Evolutionary conservation across 1,140 invertebrate species (phyloP).

Genomic region (Atta cephalotes): DNA sequence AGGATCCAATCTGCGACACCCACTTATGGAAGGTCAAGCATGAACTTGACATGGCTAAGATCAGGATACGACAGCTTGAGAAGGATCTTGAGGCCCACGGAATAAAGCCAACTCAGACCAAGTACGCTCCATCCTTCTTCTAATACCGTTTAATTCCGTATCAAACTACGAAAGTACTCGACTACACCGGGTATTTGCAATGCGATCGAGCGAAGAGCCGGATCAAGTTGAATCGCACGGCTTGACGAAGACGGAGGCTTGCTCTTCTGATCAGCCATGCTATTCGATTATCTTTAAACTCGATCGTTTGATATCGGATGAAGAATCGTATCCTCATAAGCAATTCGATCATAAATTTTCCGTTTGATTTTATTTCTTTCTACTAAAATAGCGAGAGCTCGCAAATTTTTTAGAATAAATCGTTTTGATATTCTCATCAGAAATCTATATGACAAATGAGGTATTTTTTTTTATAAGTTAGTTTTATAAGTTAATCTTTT

Average conservation of each 20-base stretch:
- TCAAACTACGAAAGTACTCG: constrained; percentile 54
- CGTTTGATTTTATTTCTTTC: constrained; percentile 11
- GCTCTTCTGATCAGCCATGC: constrained; percentile 4
- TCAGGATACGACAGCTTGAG: constrained; percentile 94
- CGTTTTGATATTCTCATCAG: neutral
- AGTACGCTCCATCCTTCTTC: constrained; percentile 79
- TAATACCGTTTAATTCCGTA: constrained; percentile 44
- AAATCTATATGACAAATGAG: neutral
- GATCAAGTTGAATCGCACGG: constrained; percentile 6
- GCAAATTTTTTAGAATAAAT: neutral
- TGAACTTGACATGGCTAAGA: constrained; percentile 94
- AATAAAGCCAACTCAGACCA: constrained; percentile 90
- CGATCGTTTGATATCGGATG: constrained; percentile 32
- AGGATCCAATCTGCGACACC: constrained; percentile 93
- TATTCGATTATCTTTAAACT: constrained; percentile 45
- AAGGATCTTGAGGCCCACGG: constrained; percentile 94
- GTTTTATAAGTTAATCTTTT: constrained; percentile 51
- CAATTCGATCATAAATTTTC: constrained; percentile 25
- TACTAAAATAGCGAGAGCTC: neutral
- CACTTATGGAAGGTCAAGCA: constrained; percentile 96
- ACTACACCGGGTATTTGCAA: constrained; percentile 52
- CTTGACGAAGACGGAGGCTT: constrained; percentile 35
- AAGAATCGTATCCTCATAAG: neutral
- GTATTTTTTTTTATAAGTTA: constrained; percentile 20
- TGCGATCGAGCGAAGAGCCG: constrained; percentile 43